Percentiles rank a stretch among this genome's conserved stretches.
phyloP scores from a whole-genome alignment of 2,797 vertebrate species.

The Labroides dimidiatus region DNA sequence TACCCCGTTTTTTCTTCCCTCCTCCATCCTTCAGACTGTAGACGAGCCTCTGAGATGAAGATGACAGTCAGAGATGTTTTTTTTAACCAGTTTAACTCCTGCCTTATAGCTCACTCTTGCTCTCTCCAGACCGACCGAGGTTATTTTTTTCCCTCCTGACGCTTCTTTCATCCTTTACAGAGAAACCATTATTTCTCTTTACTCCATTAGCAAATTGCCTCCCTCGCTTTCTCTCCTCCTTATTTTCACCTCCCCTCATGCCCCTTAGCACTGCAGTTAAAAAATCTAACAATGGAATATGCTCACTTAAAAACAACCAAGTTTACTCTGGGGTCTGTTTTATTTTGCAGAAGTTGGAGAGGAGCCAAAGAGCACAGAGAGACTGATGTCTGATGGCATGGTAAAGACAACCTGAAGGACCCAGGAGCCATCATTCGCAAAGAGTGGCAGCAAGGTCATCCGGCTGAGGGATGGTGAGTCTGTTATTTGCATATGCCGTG shows the following conservation, averaged over 20 bases:
- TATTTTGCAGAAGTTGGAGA: conserved; percentile 58
- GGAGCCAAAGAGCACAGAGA: conserved; percentile 28
- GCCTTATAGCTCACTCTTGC: conserved; percentile 55
- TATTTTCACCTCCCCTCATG: conserved; percentile 40
- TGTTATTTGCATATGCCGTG: conserved; percentile 64
- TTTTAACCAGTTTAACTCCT: conserved; percentile 68
- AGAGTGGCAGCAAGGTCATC: conserved; percentile 63
- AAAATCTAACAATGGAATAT: conserved; percentile 69
- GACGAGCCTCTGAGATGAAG: conserved; percentile 66
- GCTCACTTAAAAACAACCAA: conserved; percentile 75
- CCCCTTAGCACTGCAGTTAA: conserved; percentile 63
- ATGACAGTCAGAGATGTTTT: conserved; percentile 79
- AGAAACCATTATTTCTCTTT: conserved; percentile 67
- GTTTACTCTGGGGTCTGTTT: conserved; percentile 57
- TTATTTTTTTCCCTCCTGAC: conserved; percentile 28
- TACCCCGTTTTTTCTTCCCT: conserved; percentile 26
- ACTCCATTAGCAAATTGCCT: conserved; percentile 86
- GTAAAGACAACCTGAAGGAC: conserved; percentile 67
- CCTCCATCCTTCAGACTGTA: conserved; percentile 22
- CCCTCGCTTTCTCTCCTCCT: conserved; percentile 36
- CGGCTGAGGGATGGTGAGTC: conserved; percentile 62
- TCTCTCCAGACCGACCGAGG: conserved; percentile 51
- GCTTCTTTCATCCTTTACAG: conserved; percentile 43
- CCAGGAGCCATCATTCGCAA: conserved; percentile 51
- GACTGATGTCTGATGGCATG: conserved; percentile 45